phyloP scores from a whole-genome alignment of 2,797 vertebrate genomes.

The Lepilemur septentrionalis region DNA sequence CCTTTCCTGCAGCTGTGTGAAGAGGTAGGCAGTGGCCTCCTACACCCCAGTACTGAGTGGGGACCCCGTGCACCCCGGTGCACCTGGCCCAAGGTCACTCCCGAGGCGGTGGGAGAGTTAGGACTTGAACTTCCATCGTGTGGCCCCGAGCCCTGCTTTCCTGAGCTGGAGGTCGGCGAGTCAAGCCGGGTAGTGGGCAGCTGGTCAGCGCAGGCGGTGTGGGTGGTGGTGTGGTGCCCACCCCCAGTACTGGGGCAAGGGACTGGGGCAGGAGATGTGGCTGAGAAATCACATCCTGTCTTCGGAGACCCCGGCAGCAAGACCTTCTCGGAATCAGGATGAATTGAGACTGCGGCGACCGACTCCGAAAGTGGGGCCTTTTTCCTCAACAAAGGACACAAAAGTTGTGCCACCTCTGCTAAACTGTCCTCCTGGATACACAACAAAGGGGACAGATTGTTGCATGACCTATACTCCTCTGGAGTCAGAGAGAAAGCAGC shows the following conservation, averaged over 20 bases:
- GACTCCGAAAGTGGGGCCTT: neutral
- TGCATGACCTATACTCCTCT: accelerated
- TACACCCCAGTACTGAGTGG: accelerated
- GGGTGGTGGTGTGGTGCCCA: neutral
- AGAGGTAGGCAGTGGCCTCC: neutral
- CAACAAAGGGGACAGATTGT: too few species aligned
- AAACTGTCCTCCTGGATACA: accelerated
- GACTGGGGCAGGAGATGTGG: too few species aligned
- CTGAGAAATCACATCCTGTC: neutral
- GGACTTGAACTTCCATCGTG: neutral
- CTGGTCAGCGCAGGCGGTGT: neutral
- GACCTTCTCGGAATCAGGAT: neutral
- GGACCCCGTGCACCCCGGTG: neutral
- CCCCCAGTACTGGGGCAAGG: neutral
- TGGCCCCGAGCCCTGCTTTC: neutral
- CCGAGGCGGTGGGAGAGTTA: too few species aligned
- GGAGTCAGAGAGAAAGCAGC: too few species aligned
- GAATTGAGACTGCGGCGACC: neutral
- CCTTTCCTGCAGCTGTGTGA: neutral
- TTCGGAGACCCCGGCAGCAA: accelerated
- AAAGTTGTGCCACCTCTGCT: accelerated
- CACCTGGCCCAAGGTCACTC: neutral
- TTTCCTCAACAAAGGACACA: neutral
- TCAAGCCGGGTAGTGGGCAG: neutral
- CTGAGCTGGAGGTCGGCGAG: neutral